Evolutionary conservation across 2,888 invertebrate species (phyloP), one percentile per base, ranked within the genome.

Genomic region (Nomada ferruginata): DNA sequence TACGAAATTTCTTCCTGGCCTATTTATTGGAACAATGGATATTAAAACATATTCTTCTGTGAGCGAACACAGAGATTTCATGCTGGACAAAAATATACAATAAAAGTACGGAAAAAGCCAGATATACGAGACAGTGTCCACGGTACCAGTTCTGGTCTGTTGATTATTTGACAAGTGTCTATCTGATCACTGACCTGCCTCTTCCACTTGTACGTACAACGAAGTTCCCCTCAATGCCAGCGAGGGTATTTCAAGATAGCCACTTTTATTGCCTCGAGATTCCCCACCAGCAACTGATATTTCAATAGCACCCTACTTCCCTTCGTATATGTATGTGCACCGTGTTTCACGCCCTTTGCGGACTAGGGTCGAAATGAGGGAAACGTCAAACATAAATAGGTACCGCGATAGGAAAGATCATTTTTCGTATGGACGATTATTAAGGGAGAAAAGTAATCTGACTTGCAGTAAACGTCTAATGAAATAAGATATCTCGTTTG

Each of bases 371-470:
- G 59, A 23, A 52, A 57, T 18, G 29, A 44, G 18, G 42, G 20
- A 68, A 5, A 26, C 20, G 52, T 55, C 47, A 26, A 71, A 75
- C 60, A 47, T 75, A 80, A 77, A 63, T 76, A 66, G 47, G 44
- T 59, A 60, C 36, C 68, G 68, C n/a, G 11, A n/a, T n/a, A n/a
- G n/a, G n/a, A 18, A 15, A 36, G 42, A 57, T 2, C n/a, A n/a
- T 65, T 20, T 10, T n/a, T 60, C 4, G 36, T 26, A 3, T 42
- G 3, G 13, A 18, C 36, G 36, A 36, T 36, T 5, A 13, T 29
- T 42, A 74, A 29, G 60, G 57, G 26, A 57, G 63, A 60, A 65
- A 69, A 52, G 68, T 76, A 82, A 82, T 85, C 71, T 57, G 47
- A 59, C 53, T 60, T 42, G 69, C 15, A 47, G 55, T 7, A 36